These are phyloP conservation scores for Prinia subflava DNA, from an alignment of 2,113 vertebrate species.

Conservation along the genomic window DNA sequence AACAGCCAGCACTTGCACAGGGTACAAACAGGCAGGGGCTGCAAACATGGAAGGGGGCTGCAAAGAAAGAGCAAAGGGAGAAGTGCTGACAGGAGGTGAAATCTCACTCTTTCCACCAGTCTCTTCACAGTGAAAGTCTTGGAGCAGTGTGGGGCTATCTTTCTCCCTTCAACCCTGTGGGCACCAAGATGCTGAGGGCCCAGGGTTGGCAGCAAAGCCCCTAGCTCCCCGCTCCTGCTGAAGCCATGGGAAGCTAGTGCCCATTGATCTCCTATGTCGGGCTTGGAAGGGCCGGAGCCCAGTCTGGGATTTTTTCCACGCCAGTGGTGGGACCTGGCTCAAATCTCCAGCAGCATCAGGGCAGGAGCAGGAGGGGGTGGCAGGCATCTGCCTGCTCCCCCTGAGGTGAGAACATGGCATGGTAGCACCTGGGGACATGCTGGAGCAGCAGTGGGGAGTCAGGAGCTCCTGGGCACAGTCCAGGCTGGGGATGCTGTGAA, in stretches of 20 bases:
- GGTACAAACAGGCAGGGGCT: accelerated
- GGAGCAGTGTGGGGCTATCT: neutral
- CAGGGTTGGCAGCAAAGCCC: neutral
- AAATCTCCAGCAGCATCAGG: neutral
- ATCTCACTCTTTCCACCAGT: neutral
- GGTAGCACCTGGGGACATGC: accelerated
- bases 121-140: neutral
- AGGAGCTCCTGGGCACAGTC: neutral
- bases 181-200: neutral
- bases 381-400: neutral
- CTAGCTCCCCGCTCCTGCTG: accelerated
- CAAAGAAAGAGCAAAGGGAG: neutral
- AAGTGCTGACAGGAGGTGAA: neutral
- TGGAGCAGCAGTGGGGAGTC: neutral
- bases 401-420: neutral
- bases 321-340: neutral
- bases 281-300: neutral
- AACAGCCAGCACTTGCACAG: neutral
- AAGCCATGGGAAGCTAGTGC: neutral
- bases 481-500: neutral
- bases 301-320: neutral
- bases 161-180: neutral
- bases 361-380: neutral
- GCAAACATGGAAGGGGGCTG: neutral
- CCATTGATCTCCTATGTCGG: accelerated